Evolutionary conservation across 2,113 vertebrate species (phyloP), one percentile per base, ranked within the genome.

Genomic region (Tachuris rubrigastra): DNA sequence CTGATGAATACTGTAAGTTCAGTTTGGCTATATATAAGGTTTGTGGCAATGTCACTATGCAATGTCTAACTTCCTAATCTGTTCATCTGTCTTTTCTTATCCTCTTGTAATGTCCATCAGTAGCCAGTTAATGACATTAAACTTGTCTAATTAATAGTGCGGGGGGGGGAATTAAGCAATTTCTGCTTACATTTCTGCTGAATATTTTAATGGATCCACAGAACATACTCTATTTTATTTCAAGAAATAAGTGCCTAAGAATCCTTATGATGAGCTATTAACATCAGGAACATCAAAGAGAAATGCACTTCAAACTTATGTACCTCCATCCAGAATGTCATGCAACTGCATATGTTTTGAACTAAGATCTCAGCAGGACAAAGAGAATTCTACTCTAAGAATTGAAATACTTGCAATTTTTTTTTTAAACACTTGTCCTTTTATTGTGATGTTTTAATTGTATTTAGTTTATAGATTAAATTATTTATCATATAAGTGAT

Each of bases 131-230:
- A 71, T 78, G 15, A 39, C 35, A 59, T 47, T 58, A 77, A 74
- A 80, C 14, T 44, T 68, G 8, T 21, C 41, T 73, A 80, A 63
- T 63, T 78, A 67, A 56, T 5, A 60, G 5, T 25, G 8, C 21
- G 22, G 6, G 4, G 4, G 16, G 2, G 6, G 2, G 14, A 33
- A 11, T 4, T 15, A 73, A 69, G 15, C 2, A 39, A 55, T 6
- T 71, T 87, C 47, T 83, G 47, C 11, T 62, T 7, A 53, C 90
- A 71, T 30, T 88, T 88, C 33, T 74, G 59, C 33, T 89, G 42
- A 69, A 3, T 66, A 47, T 67, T 88, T 88, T 50, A 84, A 73
- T 5, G 8, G 6, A 52, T 21, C 14, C 77, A 50, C 6, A 47
- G 35, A 39, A 35, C 2, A 15, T 3, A 4, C 10, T 75, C 8